A percentile compares a stretch with the other conserved stretches of the same genome.
Evolutionary conservation across 2,113 vertebrate genomes (phyloP).

Genomic region (Lepus americanus): DNA sequence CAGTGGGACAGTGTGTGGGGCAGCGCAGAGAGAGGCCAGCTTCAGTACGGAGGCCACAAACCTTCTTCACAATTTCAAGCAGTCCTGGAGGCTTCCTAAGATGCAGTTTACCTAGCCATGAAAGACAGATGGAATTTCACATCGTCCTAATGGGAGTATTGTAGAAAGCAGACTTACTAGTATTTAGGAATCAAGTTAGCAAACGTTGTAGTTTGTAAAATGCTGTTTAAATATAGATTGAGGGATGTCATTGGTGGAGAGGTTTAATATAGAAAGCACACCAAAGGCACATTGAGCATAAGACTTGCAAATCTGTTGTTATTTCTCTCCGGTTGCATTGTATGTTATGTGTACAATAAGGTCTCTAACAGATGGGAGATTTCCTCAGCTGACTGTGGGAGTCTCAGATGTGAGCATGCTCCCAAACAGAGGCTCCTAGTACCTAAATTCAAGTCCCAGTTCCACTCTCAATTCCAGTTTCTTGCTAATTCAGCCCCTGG

Average conservation of each 20-base stretch:
- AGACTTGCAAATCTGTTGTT: not conserved
- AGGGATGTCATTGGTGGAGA: not conserved
- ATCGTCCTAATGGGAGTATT: not conserved
- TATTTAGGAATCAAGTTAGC: not conserved
- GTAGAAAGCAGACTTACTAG: not conserved
- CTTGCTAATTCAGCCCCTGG: too few relatives aligned
- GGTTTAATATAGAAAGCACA: not conserved
- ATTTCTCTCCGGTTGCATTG: not conserved
- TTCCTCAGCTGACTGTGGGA: not conserved
- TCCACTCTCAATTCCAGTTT: too few relatives aligned
- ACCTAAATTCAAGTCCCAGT: too few relatives aligned
- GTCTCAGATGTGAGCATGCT: not conserved
- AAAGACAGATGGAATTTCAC: not conserved
- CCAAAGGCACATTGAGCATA: not conserved
- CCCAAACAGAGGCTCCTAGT: not conserved
- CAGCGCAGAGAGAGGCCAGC: not conserved
- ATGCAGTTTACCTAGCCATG: conserved; percentile 9
- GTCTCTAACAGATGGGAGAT: not conserved
- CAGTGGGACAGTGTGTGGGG: not conserved
- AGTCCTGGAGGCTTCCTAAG: not conserved
- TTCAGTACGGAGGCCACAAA: not conserved
- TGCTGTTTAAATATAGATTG: not conserved
- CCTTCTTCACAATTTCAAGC: not conserved
- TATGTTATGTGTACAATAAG: not conserved
- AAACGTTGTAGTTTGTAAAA: not conserved